These are phyloP conservation scores for Lithobates pipiens DNA, from an alignment of 2,797 vertebrate species.

Conservation along the genomic window DNA sequence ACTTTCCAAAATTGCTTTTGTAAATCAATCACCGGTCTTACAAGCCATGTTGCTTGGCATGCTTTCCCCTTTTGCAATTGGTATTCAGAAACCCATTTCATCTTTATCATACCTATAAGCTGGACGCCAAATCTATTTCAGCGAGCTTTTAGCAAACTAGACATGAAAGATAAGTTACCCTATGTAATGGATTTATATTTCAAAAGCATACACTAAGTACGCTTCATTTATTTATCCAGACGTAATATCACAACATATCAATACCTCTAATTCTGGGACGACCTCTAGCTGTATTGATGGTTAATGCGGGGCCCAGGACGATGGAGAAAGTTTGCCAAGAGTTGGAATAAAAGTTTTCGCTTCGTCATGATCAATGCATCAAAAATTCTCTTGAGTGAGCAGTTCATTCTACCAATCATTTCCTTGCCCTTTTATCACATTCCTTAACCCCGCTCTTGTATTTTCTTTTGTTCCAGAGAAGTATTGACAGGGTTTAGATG, in stretches of 20 bases:
- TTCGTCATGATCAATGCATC: slow-evolving; percentile 30
- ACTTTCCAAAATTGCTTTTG: slow-evolving; percentile 39
- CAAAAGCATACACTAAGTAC: slow-evolving; percentile 51
- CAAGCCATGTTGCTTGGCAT: slow-evolving; percentile 39
- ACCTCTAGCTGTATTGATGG: slow-evolving; percentile 36
- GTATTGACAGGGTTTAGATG: not conserved
- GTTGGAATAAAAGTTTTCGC: slow-evolving; percentile 10
- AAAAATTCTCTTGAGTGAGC: slow-evolving; percentile 36
- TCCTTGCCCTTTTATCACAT: too few species aligned
- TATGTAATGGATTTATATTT: slow-evolving; percentile 46
- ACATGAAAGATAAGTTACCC: slow-evolving; percentile 27
- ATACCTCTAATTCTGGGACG: slow-evolving; percentile 37
- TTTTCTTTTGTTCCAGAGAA: not conserved
- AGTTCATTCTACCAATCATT: not conserved
- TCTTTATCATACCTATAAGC: slow-evolving; percentile 49
- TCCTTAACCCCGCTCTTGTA: too few species aligned
- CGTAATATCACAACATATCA: slow-evolving; percentile 40
- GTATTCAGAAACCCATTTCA: slow-evolving; percentile 34
- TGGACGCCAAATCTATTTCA: slow-evolving; percentile 44
- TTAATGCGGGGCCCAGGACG: slow-evolving; percentile 43
- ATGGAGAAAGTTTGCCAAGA: slow-evolving; percentile 44
- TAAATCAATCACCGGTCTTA: slow-evolving; percentile 45
- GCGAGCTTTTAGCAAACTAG: slow-evolving; percentile 49
- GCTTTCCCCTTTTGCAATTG: slow-evolving; percentile 13
- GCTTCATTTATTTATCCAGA: slow-evolving; percentile 53